Base-by-base conservation (phyloP, 1,140 invertebrate genomes). In the Bombus polaris region DNA sequence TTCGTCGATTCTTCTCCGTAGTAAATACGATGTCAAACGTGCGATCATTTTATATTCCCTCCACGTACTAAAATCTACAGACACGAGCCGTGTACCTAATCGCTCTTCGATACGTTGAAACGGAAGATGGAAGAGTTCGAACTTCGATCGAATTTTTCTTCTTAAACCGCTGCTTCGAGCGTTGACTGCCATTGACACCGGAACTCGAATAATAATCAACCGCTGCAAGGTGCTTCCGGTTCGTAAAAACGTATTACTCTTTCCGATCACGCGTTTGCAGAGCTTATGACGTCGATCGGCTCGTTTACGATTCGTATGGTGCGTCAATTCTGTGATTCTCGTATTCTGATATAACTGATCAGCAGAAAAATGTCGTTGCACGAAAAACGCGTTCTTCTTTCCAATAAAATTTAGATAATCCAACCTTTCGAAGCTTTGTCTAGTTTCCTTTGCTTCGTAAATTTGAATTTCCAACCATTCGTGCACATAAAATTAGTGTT, bases 201-300 rank as follows among this genome's bases (percentile, higher is more conserved):
- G 88, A 87, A 91, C 81, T 88, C 62, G 70, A 86, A 81, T 71
- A 72, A 83, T 35, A 62, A 70, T 83, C 73, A 68, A 71, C 72
- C 42, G 70, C 2, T 66, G 79, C 71, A 75, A 39, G 81, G 65
- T 74, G 65, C 57, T 91, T 90, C 89, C 86, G 86, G 80, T 83
- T 42, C 35, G 66, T 42, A 15, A 15, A 42, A 28, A 53, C 35
- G 37, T 42, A 28, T 74, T 75, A 59, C 15, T n/a, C 32, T 81
- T 91, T 83, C 89, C 74, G 78, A 82, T 74, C 88, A 87, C 85
- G 87, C 25, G 39, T 13, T 42, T 39, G 47, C 37, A 57, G 25
- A 53, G 22, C 42, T 28, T 35, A 68, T 66, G 72, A 87, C 66
- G 74, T 81, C 42, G 42, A 81, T 35, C 59, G 2, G 57, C 37